Evolutionary conservation across 2,113 vertebrate genomes (phyloP).

Genomic region (Dasypus novemcinctus): DNA sequence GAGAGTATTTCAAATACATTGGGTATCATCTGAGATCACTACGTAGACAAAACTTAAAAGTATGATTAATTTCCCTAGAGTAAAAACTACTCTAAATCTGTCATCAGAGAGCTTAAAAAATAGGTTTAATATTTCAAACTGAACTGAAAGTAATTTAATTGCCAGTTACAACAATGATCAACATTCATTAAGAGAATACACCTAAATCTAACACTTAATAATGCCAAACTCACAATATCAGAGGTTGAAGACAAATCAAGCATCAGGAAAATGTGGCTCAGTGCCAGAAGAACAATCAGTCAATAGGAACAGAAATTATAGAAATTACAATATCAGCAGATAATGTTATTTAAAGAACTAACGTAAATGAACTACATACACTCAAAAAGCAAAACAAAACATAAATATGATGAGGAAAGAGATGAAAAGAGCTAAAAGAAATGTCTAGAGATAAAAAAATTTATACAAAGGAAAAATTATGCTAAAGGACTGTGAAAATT

Average conservation of each 20-base stretch:
- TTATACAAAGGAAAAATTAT: too few relatives aligned
- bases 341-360: background rate
- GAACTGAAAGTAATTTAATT: background rate
- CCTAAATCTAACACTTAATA: background rate
- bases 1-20: background rate
- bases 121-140: background rate
- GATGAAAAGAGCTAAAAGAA: background rate
- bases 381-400: background rate
- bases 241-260: background rate
- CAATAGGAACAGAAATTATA: background rate
- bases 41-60: background rate
- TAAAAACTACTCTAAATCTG: background rate
- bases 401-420: background rate
- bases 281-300: background rate
- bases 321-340: background rate
- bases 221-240: background rate
- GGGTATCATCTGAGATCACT: background rate
- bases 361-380: background rate
- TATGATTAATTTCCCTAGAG: background rate
- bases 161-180: background rate
- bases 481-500: too few relatives aligned
- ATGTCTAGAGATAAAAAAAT: background rate
- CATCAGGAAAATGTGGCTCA: background rate
- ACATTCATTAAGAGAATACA: background rate
- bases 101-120: background rate